phyloP scores from a whole-genome alignment of 2,888 invertebrate genomes.

The Aporophyla nigra region DNA sequence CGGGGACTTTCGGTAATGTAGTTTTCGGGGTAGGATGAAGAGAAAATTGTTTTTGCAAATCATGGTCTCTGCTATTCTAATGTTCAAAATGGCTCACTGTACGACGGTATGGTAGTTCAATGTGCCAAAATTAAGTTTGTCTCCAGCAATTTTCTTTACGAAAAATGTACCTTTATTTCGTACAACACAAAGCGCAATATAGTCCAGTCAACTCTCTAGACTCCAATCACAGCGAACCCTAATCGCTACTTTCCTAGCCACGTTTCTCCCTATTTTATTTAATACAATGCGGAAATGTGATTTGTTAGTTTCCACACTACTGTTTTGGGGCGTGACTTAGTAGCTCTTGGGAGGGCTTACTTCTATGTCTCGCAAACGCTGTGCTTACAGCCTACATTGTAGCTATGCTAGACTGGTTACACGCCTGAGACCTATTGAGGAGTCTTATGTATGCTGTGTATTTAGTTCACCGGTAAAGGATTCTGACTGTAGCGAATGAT shows the following conservation, averaged over 20 bases:
- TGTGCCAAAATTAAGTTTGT: not conserved
- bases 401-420: conserved; percentile 13
- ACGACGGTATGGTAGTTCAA: not conserved
- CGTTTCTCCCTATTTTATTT: conserved; percentile 61
- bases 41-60: not conserved
- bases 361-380: conserved; percentile 22
- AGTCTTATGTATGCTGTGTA: conserved; percentile 38
- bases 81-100: too few relatives aligned
- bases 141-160: not conserved
- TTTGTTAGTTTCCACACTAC: conserved; percentile 67
- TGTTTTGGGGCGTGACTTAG: conserved; percentile 66
- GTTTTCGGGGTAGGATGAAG: not conserved
- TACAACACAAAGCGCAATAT: conserved; percentile 16
- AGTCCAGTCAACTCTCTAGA: conserved; percentile 32
- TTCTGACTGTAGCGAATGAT: conserved; percentile 37
- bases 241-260: conserved; percentile 55
- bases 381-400: conserved; percentile 21
- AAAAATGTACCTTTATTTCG: conserved; percentile 4
- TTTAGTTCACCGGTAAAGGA: conserved; percentile 41
- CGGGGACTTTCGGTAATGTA: not conserved
- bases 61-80: not conserved
- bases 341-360: conserved; percentile 55
- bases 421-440: conserved; percentile 40
- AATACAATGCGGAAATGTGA: conserved; percentile 69
- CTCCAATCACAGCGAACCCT: conserved; percentile 29